Base-by-base conservation (phyloP, 2,888 invertebrate species). In the Craniophora ligustri region DNA sequence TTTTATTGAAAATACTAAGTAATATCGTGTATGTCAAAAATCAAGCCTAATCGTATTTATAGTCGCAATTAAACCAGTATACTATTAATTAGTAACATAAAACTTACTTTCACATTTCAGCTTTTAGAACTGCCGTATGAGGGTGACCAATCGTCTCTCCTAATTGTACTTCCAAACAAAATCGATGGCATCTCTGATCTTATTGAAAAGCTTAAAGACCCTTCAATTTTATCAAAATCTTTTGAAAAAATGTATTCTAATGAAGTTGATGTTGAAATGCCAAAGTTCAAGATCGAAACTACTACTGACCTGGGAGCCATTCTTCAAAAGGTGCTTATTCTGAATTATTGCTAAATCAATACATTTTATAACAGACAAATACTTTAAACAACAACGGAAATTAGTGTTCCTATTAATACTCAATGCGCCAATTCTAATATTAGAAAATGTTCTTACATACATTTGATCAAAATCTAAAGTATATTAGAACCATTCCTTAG, bases 241-340 rank as follows among this genome's bases (percentile, higher is more conserved):
- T 67, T 67, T 0, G 31, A 83, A 0, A 74, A 82, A 2, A 87
- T 95, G 93, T 59, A 56, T 0, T 7, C 56, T 0, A 75, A 81
- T 1, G 94, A 95, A 75, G 95, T 97, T 1, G 81, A 93, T 0
- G 92, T 98, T 0, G 91, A 88, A 23, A 81, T 98, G 41, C 98
- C 98, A 0, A 97, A 95, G 79, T 98, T 98, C 82, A 96, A 95
- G 82, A 95, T 97, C 42, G 97, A 98, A 86, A 95, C 95, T 11
- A 94, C 94, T n/a, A 94, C 96, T 4, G 81, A 96, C 47, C 90
- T 98, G 11, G 94, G 94, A 53, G 84, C 93, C 0, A 84, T 95
- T 16, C 89, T 97, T 4, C 39, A 80, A 38, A 91, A 95, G 81
- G 97, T 97, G 83, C 86, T 76, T 73, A 28, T 8, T 16, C 21